phyloP scores from a whole-genome alignment of 2,797 vertebrate genomes.

The Scyliorhinus canicula region DNA sequence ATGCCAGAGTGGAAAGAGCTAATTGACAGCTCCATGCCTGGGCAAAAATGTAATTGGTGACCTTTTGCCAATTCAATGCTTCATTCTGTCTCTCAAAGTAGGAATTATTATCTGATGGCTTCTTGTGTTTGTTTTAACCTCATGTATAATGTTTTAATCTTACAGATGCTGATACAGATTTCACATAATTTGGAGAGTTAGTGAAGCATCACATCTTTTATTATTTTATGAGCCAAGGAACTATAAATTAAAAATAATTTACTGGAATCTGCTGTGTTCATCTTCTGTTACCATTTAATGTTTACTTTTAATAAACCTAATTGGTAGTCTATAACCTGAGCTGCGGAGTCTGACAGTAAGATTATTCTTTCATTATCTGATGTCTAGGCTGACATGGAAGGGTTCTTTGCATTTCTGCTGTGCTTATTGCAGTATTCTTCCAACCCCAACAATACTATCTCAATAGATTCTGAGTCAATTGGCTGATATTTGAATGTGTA shows the following conservation, averaged over 20 bases:
- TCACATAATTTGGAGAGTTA: background rate
- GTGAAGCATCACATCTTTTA: conserved; percentile 11
- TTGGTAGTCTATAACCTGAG: background rate
- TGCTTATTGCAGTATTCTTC: conserved; percentile 6
- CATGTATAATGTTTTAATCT: background rate
- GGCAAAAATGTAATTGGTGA: background rate
- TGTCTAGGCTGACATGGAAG: background rate
- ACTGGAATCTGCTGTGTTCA: background rate
- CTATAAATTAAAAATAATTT: background rate
- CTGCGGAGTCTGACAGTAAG: background rate
- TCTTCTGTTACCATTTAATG: conserved; percentile 6
- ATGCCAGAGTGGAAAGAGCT: background rate
- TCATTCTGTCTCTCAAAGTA: background rate
- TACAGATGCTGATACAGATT: background rate
- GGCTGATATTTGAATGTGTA: background rate
- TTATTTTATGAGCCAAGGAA: background rate
- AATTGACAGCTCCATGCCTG: background rate
- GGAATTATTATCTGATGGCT: background rate
- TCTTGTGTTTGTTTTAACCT: background rate
- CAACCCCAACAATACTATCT: background rate
- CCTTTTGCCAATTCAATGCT: background rate
- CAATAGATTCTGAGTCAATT: background rate
- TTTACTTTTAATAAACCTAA: conserved; percentile 23
- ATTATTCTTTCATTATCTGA: background rate
- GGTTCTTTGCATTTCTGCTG: conserved; percentile 2